Conservation (phyloP, 2,797 vertebrate genomes). For the Benthosema pterotum region DNA sequence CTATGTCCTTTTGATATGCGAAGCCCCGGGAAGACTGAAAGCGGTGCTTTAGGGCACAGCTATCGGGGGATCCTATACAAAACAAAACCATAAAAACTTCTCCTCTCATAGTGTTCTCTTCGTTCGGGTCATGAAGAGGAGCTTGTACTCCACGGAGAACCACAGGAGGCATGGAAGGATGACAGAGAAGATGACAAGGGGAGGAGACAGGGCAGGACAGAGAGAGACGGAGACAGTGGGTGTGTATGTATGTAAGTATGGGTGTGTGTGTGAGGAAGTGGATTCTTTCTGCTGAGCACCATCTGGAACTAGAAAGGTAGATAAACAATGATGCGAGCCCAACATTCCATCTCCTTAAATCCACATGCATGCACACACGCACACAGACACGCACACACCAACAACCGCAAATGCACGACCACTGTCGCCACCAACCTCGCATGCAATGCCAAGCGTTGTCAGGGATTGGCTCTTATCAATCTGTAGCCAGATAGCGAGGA, state of each 20-base stretch:
- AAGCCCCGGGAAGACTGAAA: too few relatives aligned
- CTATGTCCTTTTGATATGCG: too few relatives aligned
- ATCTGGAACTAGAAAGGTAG: slow-evolving; percentile 83
- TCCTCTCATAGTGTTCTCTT: slow-evolving; percentile 35
- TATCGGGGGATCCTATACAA: too few relatives aligned
- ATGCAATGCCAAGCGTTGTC: slow-evolving; percentile 71
- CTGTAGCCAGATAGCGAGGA: slow-evolving; percentile 78
- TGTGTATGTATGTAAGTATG: slow-evolving; percentile 9
- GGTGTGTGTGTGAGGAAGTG: slow-evolving; percentile 59
- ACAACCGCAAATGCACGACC: slow-evolving; percentile 51
- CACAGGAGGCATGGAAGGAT: slow-evolving; percentile 55
- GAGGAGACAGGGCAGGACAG: too few relatives aligned
- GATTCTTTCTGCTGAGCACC: slow-evolving; percentile 79
- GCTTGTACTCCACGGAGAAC: slow-evolving; percentile 59
- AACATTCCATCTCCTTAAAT: slow-evolving; percentile 59
- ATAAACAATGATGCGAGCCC: slow-evolving; percentile 78
- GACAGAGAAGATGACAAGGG: slow-evolving; percentile 41
- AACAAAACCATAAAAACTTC: too few relatives aligned
- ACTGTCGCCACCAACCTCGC: slow-evolving; percentile 53
- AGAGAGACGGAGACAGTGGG: slow-evolving; percentile 45
- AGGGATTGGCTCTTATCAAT: slow-evolving; percentile 84
- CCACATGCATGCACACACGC: slow-evolving; percentile 36
- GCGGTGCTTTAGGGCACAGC: too few relatives aligned
- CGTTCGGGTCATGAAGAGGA: slow-evolving; percentile 68
- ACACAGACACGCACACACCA: slow-evolving; percentile 38